Percentiles rank a stretch among this genome's conserved stretches.
Evolutionary conservation across 2,113 vertebrate species (phyloP).

Genomic region (Oreochromis niloticus): DNA sequence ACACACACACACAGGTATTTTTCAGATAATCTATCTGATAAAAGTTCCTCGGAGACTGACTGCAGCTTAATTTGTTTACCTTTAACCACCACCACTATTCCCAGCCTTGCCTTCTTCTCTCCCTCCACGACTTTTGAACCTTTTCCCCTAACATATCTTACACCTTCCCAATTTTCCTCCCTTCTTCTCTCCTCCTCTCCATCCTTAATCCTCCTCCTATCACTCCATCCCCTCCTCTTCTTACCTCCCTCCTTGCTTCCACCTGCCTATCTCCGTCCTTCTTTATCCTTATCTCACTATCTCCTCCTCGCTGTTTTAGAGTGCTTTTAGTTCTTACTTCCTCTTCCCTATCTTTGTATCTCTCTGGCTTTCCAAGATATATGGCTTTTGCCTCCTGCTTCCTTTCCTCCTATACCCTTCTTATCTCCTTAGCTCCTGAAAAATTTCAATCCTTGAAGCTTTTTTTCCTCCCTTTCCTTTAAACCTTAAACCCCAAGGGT

Average conservation of each 20-base stretch:
- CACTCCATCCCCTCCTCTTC: background rate
- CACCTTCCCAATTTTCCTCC: background rate
- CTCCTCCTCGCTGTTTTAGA: conserved; percentile 25
- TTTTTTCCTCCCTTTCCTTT: background rate
- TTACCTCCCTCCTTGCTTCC: background rate
- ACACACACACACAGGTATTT: background rate
- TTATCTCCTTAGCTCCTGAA: background rate
- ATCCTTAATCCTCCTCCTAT: background rate
- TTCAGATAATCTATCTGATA: conserved; percentile 6
- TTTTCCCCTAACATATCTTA: background rate
- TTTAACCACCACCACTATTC: background rate
- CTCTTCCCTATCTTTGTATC: conserved; percentile 35
- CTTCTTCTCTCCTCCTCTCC: background rate
- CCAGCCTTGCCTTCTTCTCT: background rate
- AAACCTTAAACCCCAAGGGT: rapidly evolving
- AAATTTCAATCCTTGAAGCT: background rate
- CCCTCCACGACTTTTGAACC: background rate
- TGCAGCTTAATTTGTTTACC: background rate
- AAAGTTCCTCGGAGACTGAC: background rate
- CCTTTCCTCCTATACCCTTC: background rate
- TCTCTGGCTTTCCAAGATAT: conserved; percentile 18
- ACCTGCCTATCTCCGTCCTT: background rate
- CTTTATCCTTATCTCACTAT: conserved; percentile 36
- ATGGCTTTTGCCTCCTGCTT: background rate
- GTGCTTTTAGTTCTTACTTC: conserved; percentile 34